Conservation (phyloP, 1,140 invertebrate species). For the Thaumetopoea pityocampa region DNA sequence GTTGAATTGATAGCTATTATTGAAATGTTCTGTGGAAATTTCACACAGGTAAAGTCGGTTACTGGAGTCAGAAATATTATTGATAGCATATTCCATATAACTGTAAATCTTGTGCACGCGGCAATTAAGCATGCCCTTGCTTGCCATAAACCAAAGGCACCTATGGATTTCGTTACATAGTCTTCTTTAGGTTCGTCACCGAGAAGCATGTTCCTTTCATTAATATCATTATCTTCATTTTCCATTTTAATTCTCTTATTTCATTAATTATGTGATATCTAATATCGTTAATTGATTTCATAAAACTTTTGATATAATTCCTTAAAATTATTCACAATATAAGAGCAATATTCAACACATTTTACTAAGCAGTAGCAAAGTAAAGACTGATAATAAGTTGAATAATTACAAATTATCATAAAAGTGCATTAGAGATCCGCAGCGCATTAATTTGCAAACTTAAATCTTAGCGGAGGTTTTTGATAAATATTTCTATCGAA, state of each 20-base stretch:
- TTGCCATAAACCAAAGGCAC: slow-evolving; percentile 41
- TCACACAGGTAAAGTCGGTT: slow-evolving; percentile 33
- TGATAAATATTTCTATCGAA: no score
- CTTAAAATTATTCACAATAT: no score
- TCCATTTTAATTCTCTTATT: background rate
- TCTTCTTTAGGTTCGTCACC: slow-evolving; percentile 23
- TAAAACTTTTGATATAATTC: no score
- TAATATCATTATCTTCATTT: background rate
- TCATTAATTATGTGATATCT: no score
- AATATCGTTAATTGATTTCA: no score
- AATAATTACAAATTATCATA: no score
- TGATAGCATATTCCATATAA: slow-evolving; percentile 32
- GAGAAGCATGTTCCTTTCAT: background rate
- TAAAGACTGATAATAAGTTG: no score
- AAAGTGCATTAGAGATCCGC: no score
- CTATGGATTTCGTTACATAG: slow-evolving; percentile 38
- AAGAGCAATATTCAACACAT: no score
- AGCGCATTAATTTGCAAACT: no score
- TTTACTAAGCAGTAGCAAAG: no score
- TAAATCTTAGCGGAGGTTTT: no score
- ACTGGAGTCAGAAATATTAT: slow-evolving; percentile 37
- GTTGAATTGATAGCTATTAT: slow-evolving; percentile 23
- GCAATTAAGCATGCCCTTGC: slow-evolving; percentile 23
- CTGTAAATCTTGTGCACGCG: slow-evolving; percentile 25
- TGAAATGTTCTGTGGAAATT: slow-evolving; percentile 24